Percentiles rank a stretch among this genome's conserved stretches.
These are phyloP conservation scores for Cantharis flavilabris DNA, from an alignment of 2,888 invertebrate genomes.

Conservation along the genomic window DNA sequence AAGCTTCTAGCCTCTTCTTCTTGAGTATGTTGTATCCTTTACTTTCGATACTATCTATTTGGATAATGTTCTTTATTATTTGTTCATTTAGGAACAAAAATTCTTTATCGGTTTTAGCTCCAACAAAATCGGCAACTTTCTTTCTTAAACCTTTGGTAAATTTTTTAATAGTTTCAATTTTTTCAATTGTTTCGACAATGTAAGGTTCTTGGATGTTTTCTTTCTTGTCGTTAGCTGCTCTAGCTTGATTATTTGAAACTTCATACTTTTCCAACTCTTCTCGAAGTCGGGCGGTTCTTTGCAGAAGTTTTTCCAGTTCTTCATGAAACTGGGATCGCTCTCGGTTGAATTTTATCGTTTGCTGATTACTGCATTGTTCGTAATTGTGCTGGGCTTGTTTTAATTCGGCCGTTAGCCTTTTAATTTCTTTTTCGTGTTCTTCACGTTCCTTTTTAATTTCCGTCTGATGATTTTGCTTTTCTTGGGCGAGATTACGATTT, in stretches of 20 bases:
- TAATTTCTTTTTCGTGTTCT: slow-evolving; percentile 1
- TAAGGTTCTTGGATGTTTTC: not conserved
- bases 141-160: not conserved
- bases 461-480: slow-evolving; percentile 6
- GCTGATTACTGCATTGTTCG: not conserved
- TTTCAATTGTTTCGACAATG: not conserved
- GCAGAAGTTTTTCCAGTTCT: not conserved
- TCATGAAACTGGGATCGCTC: not conserved
- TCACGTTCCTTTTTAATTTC: slow-evolving; percentile 7
- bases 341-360: not conserved
- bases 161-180: not conserved
- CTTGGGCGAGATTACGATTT: not conserved
- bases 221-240: not conserved
- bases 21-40: not conserved
- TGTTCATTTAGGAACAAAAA: slow-evolving; percentile 6
- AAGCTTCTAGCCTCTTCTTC: not conserved
- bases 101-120: not conserved
- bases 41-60: slow-evolving; percentile 7
- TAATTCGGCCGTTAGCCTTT: not conserved
- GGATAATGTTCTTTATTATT: slow-evolving; percentile 1
- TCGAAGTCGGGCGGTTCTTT: not conserved
- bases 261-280: not conserved
- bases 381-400: not conserved
- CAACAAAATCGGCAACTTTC: not conserved
- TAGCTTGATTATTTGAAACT: not conserved